Base-by-base conservation (phyloP, 2,797 vertebrate species). In the Labeo calbasu region DNA sequence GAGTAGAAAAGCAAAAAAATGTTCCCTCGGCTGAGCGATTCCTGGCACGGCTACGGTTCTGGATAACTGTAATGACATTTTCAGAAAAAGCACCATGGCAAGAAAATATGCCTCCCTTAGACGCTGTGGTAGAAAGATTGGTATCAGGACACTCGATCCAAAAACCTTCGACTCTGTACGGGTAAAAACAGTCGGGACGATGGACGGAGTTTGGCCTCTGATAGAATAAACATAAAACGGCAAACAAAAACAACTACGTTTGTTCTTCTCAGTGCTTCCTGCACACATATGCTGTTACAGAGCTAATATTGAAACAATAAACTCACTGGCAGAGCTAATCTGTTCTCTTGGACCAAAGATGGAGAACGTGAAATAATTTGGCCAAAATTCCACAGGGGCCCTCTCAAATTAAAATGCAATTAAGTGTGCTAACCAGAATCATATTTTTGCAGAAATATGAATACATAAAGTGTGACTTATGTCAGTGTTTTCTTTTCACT, bases 61-160 rank as follows among this genome's bases (percentile, higher is more conserved):
- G n/a, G 85, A 87, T 86, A 91, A 89, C 92, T 87, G 92, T 95
- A 95, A 95, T 95, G 94, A 94, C 93, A 95, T 95, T 95, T 94
- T 95, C 94, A 94, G 94, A 93, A 94, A 93, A 93, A 94, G 92
- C 90, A 92, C 83, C 61, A 85, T 50, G 71, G 88, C 83, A 86
- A 78, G 77, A 86, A 86, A 86, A 86, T 86, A 83, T 89, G 90
- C 92, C 93, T 92, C 91, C 88, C 89, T 75, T 86, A 90, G 92
- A 93, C 59, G 91, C 93, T 93, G 93, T 94, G 93, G 90, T 88
- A 91, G 93, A 94, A 92, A 94, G 94, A 95, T 93, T 92, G 80
- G 77, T 87, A 85, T 81, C 82, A 63, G 76, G 82, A 85, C 82
- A 81, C 80, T 85, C 77, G 71, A 85, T 79, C 82, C 43, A n/a